Evolutionary conservation across 2,888 invertebrate species (phyloP).

Genomic region (Dioctria rufipes): DNA sequence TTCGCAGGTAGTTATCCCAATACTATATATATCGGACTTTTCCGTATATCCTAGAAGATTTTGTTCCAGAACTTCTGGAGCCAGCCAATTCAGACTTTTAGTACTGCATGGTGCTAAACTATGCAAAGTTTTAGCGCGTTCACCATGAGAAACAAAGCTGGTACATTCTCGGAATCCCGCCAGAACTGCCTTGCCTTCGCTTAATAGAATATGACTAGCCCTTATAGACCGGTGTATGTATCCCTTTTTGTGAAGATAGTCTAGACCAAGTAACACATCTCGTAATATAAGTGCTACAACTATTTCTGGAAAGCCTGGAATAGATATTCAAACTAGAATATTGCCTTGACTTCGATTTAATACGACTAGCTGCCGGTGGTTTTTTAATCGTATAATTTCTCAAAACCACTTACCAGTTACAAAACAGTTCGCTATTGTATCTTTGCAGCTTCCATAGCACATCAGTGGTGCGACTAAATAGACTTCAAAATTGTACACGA

Average conservation of each 20-base stretch:
- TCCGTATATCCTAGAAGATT: conserved; percentile 90
- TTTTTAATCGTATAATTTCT: too few relatives aligned
- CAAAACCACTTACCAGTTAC: conserved; percentile 64
- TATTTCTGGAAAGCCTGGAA: conserved; percentile 83
- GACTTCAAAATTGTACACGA: conserved; percentile 83
- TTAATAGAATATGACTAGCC: conserved; percentile 87
- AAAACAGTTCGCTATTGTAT: conserved; percentile 84
- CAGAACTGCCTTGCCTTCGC: conserved; percentile 79
- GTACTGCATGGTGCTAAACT: conserved; percentile 80
- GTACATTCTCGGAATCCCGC: conserved; percentile 87
- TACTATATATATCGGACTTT: conserved; percentile 92
- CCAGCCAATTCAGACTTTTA: conserved; percentile 86
- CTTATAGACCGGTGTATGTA: conserved; percentile 89
- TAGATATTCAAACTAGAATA: too few relatives aligned
- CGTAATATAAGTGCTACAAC: conserved; percentile 85
- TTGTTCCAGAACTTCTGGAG: conserved; percentile 92
- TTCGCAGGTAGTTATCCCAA: conserved; percentile 77
- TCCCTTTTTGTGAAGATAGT: conserved; percentile 88
- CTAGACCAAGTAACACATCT: conserved; percentile 84
- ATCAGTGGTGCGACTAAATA: conserved; percentile 87
- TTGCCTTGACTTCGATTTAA: too few relatives aligned
- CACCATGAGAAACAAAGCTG: conserved; percentile 81
- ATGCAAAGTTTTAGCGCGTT: conserved; percentile 79
- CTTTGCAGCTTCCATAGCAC: conserved; percentile 88
- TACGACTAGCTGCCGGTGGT: too few relatives aligned